A percentile compares a stretch with the other conserved stretches of the same genome.
These are phyloP conservation scores for Latrodectus elegans DNA, from an alignment of 2,888 invertebrate genomes.

Conservation along the genomic window DNA sequence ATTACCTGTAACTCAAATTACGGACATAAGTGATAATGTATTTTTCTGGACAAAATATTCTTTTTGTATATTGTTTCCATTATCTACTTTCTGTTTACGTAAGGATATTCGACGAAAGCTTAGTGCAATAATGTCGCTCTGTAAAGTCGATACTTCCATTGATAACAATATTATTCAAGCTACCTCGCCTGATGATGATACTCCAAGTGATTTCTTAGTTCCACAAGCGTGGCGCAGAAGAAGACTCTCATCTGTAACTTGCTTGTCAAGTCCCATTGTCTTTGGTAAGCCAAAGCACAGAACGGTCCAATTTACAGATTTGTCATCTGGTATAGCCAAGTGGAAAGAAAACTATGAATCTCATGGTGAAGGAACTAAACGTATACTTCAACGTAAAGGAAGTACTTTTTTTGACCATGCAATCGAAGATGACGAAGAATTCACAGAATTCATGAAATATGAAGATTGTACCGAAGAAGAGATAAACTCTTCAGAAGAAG, in stretches of 20 bases:
- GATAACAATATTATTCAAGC: not conserved
- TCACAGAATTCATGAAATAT: conserved; percentile 33
- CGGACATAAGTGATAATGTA: conserved; percentile 9
- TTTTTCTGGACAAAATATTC: conserved; percentile 42
- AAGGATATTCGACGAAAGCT: conserved; percentile 57
- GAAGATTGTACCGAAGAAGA: conserved; percentile 65
- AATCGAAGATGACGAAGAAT: conserved; percentile 56
- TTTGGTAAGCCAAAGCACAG: conserved; percentile 33
- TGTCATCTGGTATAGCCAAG: conserved; percentile 38
- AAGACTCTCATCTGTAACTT: conserved; percentile 40
- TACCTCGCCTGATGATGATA: not conserved
- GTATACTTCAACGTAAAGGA: not conserved
- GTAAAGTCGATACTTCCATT: conserved; percentile 28
- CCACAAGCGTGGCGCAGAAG: conserved; percentile 48
- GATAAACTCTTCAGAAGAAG: conserved; percentile 39
- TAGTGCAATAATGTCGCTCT: conserved; percentile 33
- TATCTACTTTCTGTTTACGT: conserved; percentile 20
- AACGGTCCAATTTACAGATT: conserved; percentile 30
- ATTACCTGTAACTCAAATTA: conserved; percentile 31
- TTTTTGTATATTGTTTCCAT: conserved; percentile 42
- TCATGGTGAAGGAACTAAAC: conserved; percentile 1
- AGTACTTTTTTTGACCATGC: conserved; percentile 40
- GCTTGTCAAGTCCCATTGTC: conserved; percentile 46
- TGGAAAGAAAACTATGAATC: conserved; percentile 38
- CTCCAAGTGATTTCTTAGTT: conserved; percentile 31